Conservation (phyloP, 2,797 vertebrate genomes). For the Mormyrops attenuatus region DNA sequence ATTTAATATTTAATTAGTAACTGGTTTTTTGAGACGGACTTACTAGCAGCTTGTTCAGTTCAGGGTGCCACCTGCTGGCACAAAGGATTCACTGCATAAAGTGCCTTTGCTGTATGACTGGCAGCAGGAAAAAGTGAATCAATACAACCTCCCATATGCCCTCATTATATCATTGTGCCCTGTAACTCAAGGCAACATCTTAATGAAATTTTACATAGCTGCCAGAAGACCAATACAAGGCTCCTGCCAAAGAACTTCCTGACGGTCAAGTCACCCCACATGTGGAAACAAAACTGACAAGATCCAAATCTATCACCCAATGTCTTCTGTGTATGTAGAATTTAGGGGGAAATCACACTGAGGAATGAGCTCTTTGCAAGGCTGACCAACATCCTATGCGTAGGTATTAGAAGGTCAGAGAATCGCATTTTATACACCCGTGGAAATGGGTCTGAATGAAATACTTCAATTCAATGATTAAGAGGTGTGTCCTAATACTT, state of each 20-base stretch:
- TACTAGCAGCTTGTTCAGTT: conserved; percentile 10
- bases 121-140: conserved; percentile 40
- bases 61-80: conserved; percentile 22
- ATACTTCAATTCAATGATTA: not conserved
- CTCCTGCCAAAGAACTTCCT: conserved; percentile 23
- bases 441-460: not conserved
- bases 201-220: conserved; percentile 43
- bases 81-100: not conserved
- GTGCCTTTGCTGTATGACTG: conserved; percentile 30
- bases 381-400: not conserved
- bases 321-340: not conserved
- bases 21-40: not conserved
- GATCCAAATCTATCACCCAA: not conserved
- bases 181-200: conserved; percentile 37
- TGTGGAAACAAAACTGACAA: not conserved
- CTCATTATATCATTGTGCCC: conserved; percentile 39
- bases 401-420: not conserved
- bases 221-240: conserved; percentile 29
- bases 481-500: not conserved
- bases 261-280: not conserved
- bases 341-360: not conserved
- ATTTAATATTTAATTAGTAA: not conserved
- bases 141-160: conserved; percentile 35
- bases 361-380: not conserved
- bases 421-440: not conserved